Conservation (phyloP, 2,888 invertebrate genomes). For the Aporophyla nigra region DNA sequence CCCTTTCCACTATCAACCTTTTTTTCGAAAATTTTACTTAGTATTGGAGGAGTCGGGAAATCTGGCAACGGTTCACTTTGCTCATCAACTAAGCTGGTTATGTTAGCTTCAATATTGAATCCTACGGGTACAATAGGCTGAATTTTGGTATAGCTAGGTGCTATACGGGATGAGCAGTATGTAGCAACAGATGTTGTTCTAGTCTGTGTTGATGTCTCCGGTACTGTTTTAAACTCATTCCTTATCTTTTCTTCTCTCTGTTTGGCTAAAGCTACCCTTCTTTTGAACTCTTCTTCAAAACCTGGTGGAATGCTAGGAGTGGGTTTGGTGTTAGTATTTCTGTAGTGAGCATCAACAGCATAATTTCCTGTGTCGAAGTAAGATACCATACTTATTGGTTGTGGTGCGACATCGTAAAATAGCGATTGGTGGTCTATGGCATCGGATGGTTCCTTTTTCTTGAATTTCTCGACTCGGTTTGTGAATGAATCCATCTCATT, state of each 20-base stretch:
- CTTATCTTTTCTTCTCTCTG: constrained; percentile 49
- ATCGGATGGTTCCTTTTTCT: constrained; percentile 75
- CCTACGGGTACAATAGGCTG: constrained; percentile 53
- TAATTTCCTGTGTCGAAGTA: constrained; percentile 89
- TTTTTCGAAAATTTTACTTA: constrained; percentile 27
- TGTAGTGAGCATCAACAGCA: constrained; percentile 85
- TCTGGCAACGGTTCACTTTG: constrained; percentile 39
- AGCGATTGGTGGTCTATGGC: constrained; percentile 51
- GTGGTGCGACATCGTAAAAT: constrained; percentile 70
- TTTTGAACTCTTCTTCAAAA: constrained; percentile 81
- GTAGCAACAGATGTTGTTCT: constrained; percentile 65
- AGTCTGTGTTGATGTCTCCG: constrained; percentile 80
- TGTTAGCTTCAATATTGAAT: constrained; percentile 59
- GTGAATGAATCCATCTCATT: constrained; percentile 81
- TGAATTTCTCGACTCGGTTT: constrained; percentile 83
- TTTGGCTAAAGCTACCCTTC: constrained; percentile 57
- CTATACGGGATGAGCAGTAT: constrained; percentile 48
- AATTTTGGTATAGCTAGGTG: constrained; percentile 10
- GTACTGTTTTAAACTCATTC: constrained; percentile 52
- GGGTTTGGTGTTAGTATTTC: constrained; percentile 78
- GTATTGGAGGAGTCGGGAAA: constrained; percentile 25
- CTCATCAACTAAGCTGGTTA: constrained; percentile 60
- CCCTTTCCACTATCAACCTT: neutral
- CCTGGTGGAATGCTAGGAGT: constrained; percentile 81
- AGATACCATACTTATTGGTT: constrained; percentile 82